These are phyloP conservation scores for Calephelis nemesis DNA, from an alignment of 1,140 invertebrate genomes.

Conservation along the genomic window DNA sequence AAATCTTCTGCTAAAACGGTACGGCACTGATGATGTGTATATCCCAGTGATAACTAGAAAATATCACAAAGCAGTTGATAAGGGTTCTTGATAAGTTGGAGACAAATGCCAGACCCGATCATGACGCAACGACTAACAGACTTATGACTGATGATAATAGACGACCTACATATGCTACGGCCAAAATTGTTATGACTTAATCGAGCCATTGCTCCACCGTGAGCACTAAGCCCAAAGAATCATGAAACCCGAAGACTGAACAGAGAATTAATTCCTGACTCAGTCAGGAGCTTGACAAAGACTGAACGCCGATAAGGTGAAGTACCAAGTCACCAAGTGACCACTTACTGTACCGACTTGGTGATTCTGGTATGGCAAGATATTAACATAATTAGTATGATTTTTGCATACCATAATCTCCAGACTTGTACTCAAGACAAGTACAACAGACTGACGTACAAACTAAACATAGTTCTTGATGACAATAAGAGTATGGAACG, in stretches of 20 bases:
- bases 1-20: conserved; percentile 28
- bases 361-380: no score
- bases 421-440: no score
- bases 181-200: conserved; percentile 31
- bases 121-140: conserved; percentile 19
- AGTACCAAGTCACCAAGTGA: background rate
- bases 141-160: background rate
- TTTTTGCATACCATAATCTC: no score
- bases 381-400: no score
- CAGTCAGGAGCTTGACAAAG: no score
- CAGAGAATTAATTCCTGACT: no score
- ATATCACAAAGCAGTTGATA: conserved; percentile 37
- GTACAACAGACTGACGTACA: no score
- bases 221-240: conserved; percentile 36
- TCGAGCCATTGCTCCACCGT: conserved; percentile 31
- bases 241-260: background rate
- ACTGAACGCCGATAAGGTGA: no score
- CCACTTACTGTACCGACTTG: no score
- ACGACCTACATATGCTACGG: conserved; percentile 26
- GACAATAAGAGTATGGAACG: background rate
- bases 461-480: no score
- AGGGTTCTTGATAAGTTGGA: no score
- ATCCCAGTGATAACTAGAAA: conserved; percentile 17
- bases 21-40: conserved; percentile 29
- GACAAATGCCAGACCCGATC: background rate